Evolutionary conservation across 2,113 vertebrate species (phyloP), one percentile per base, ranked within the genome.

Genomic region (Melanostigma gelatinosum): DNA sequence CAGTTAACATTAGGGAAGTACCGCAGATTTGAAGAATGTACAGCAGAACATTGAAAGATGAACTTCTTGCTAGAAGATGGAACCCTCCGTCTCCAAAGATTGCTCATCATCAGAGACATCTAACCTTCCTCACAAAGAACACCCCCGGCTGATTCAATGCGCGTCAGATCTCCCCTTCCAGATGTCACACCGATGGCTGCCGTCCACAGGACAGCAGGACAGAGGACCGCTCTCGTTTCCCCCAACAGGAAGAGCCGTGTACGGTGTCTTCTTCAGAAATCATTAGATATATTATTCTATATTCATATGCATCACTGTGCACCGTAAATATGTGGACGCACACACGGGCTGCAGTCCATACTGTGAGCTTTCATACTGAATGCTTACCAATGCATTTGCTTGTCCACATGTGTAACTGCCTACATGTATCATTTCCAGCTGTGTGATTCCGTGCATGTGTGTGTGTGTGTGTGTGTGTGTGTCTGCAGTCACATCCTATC

Each of bases 391-490:
- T 67, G 61, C 29, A 18, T 73, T 70, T 38, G 12, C 22, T 58
- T 62, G 63, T 77, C 38, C 24, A 64, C 40, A 0, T 24, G 4
- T 75, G 24, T 42, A 71, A 32, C 48, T 63, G 73, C 0, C n/a
- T 48, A 38, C 62, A 68, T 67, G 61, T 27, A 61, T 85, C 48
- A 75, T 22, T 82, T 75, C 58, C 70, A 82, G 70, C 24, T 73
- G 63, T 74, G 60, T 36, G 50, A n/a, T 54, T 8, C 7, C 61
- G 11, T 63, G 7, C 34, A 46, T 64, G 36, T 79, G 36, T 38
- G 38, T 38, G 38, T 38, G 38, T 38, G 38, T 72, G 66, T 0
- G 18, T 61, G 50, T 52, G 36, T 52, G 50, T 58, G 24, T 36
- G 15, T 61, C 18, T 36, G 10, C 27, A 20, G 8, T 52, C 7